Evolutionary conservation across 2,113 vertebrate species (phyloP).

Genomic region (Proterorhinus semilunaris): DNA sequence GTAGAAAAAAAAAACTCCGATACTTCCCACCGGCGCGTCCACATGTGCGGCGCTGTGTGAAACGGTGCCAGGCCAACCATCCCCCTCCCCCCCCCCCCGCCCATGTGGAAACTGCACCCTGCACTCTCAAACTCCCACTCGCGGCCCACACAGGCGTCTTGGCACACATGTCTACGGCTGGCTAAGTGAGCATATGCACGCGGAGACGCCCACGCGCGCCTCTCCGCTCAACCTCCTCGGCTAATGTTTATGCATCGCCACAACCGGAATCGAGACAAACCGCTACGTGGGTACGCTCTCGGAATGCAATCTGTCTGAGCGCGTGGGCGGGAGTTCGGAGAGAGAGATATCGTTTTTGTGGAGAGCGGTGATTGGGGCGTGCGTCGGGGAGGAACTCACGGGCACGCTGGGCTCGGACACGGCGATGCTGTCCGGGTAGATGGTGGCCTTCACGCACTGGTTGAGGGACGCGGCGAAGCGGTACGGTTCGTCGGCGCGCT

Average conservation of each 20-base stretch:
- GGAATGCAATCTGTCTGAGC: slow-evolving; percentile 18
- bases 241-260: slow-evolving; percentile 72
- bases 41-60: slow-evolving; percentile 11
- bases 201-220: slow-evolving; percentile 56
- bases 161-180: slow-evolving; percentile 61
- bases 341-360: slow-evolving; percentile 27
- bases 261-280: slow-evolving; percentile 45
- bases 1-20: background rate
- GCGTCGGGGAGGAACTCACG: slow-evolving; percentile 67
- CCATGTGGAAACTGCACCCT: slow-evolving; percentile 48
- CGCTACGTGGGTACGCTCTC: slow-evolving; percentile 34
- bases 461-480: slow-evolving; percentile 86
- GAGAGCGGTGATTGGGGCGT: slow-evolving; percentile 3
- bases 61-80: slow-evolving; percentile 22
- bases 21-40: slow-evolving; percentile 1
- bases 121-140: slow-evolving; percentile 68
- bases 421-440: slow-evolving; percentile 92
- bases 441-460: slow-evolving; percentile 85
- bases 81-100: background rate
- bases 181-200: slow-evolving; percentile 61
- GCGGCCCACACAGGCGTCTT: slow-evolving; percentile 68
- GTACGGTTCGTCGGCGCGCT: slow-evolving; percentile 85
- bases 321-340: slow-evolving; percentile 40
- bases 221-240: slow-evolving; percentile 54
- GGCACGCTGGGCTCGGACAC: slow-evolving; percentile 89